Conservation (phyloP, 2,888 invertebrate genomes). For the Pterostichus niger region DNA sequence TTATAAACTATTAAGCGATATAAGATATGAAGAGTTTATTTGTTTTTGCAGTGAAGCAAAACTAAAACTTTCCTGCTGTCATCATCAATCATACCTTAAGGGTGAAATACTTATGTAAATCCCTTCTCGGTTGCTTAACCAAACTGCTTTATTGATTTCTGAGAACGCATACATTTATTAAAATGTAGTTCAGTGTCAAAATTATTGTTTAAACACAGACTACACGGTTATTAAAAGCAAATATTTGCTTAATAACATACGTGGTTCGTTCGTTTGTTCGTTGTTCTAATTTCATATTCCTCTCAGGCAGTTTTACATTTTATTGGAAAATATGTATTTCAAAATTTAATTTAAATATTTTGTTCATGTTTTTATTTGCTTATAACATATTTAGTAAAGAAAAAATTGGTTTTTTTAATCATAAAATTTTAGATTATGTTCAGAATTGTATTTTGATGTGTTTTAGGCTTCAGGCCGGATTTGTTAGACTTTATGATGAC, state of each 20-base stretch:
- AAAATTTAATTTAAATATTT: conserved; percentile 14
- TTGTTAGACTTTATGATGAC: too few relatives aligned
- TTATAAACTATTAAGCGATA: conserved; percentile 7
- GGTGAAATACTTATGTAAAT: conserved; percentile 39
- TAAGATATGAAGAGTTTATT: conserved; percentile 21
- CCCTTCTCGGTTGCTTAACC: not conserved
- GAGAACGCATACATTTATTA: conserved; percentile 27
- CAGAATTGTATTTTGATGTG: too few relatives aligned
- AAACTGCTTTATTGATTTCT: conserved; percentile 18
- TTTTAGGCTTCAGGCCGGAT: too few relatives aligned
- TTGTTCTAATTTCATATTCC: conserved; percentile 5
- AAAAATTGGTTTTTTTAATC: too few relatives aligned
- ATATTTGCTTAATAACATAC: conserved; percentile 30
- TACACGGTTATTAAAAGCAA: conserved; percentile 35
- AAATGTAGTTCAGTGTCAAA: conserved; percentile 44
- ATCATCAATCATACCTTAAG: conserved; percentile 29
- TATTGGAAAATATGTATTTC: too few relatives aligned
- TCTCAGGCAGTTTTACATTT: not conserved
- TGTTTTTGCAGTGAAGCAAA: not conserved
- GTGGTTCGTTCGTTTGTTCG: conserved; percentile 5
- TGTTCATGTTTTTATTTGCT: not conserved
- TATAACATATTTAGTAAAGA: too few relatives aligned
- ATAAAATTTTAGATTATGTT: too few relatives aligned
- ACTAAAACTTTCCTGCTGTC: conserved; percentile 31
- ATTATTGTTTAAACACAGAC: conserved; percentile 13